Percentiles rank a stretch among this genome's conserved stretches.
phyloP scores from a whole-genome alignment of 2,888 invertebrate species.

The Cephus pygmeus region DNA sequence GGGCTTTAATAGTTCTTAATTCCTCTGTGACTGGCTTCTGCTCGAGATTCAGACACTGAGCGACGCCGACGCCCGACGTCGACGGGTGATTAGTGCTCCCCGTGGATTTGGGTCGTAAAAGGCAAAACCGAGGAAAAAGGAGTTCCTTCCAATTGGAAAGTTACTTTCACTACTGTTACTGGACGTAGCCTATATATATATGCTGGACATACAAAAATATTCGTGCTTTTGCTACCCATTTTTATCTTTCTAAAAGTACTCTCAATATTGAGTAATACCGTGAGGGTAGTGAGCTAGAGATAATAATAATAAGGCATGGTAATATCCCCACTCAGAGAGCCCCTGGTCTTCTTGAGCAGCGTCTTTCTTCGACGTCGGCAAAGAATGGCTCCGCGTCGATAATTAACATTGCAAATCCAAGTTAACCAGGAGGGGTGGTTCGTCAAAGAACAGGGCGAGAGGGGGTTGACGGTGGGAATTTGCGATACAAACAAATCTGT shows the following conservation, averaged over 20 bases:
- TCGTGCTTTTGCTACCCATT: not conserved
- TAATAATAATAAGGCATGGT: not conserved
- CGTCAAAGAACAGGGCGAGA: slow-evolving; percentile 46
- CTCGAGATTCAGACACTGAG: not conserved
- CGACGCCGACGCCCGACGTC: not conserved
- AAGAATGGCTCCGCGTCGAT: slow-evolving; percentile 23
- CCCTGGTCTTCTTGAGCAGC: not conserved
- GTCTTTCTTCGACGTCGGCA: not conserved
- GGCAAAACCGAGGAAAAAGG: not conserved
- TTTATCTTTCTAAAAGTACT: not conserved
- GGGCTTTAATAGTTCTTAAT: not conserved
- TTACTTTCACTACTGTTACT: not conserved
- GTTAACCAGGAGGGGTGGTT: slow-evolving; percentile 51
- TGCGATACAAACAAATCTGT: slow-evolving; percentile 61
- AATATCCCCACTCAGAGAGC: not conserved
- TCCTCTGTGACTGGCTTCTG: not conserved
- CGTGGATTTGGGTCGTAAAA: not conserved
- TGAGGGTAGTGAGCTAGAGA: not conserved
- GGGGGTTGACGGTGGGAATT: slow-evolving; percentile 44
- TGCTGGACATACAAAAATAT: not conserved
- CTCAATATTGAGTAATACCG: not conserved
- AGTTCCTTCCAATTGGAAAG: not conserved
- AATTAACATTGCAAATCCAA: slow-evolving; percentile 62
- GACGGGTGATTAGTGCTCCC: not conserved
- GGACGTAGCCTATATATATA: not conserved